A percentile compares a stretch with the other conserved stretches of the same genome.
Evolutionary conservation across 2,113 vertebrate species (phyloP).

Genomic region (Plectropomus leopardus): DNA sequence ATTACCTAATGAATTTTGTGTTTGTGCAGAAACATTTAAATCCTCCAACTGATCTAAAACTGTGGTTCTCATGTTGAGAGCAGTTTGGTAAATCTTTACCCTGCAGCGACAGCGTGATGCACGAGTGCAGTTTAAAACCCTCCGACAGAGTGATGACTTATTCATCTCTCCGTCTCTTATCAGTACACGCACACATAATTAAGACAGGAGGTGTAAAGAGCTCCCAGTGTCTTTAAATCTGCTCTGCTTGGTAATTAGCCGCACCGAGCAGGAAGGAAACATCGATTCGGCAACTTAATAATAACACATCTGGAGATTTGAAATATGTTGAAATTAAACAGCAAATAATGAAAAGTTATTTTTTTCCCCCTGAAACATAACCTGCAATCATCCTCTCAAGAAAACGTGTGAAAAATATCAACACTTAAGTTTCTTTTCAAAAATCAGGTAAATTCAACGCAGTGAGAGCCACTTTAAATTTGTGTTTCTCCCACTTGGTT

Average conservation of each 20-base stretch:
- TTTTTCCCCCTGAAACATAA: background rate
- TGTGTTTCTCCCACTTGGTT: background rate
- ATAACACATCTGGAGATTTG: slow-evolving; percentile 37
- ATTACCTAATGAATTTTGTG: no score
- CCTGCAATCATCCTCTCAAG: slow-evolving; percentile 29
- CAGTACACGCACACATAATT: background rate
- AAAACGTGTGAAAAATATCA: background rate
- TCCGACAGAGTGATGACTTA: background rate
- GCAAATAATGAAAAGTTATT: background rate
- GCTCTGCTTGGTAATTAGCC: slow-evolving; percentile 19
- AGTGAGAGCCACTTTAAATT: background rate
- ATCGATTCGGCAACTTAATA: background rate
- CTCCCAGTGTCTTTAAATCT: background rate
- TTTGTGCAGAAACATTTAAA: background rate
- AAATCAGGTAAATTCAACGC: slow-evolving; percentile 6
- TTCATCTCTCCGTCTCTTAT: background rate
- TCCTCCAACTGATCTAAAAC: background rate
- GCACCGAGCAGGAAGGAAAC: background rate
- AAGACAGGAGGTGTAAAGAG: slow-evolving; percentile 4
- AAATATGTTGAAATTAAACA: slow-evolving; percentile 25
- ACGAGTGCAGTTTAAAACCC: background rate
- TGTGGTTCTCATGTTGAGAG: background rate
- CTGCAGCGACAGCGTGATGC: background rate
- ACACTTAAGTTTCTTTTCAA: slow-evolving; percentile 1
- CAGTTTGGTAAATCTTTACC: background rate